A percentile compares a stretch with the other conserved stretches of the same genome.
phyloP scores from a whole-genome alignment of 2,113 vertebrate species.

The Abramis brama region DNA sequence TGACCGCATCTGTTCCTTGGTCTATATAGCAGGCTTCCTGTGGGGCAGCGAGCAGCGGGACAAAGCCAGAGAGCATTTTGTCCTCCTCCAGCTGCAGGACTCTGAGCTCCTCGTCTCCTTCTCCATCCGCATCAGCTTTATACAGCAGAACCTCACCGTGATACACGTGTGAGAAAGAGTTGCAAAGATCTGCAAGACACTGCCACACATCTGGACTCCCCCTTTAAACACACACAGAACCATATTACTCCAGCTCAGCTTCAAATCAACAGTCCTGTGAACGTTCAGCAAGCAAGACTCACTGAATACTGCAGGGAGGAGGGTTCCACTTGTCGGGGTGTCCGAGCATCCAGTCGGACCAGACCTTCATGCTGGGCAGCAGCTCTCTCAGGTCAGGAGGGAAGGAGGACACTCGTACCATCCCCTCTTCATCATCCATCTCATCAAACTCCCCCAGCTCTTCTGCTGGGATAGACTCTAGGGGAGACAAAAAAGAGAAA shows the following conservation, averaged over 20 bases:
- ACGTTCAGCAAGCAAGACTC: constrained; percentile 29
- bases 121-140: constrained; percentile 80
- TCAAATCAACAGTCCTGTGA: neutral
- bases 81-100: constrained; percentile 95
- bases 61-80: constrained; percentile 92
- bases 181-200: constrained; percentile 92
- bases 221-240: constrained; percentile 51
- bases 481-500: constrained; percentile 61
- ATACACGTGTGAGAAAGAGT: constrained; percentile 90
- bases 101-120: constrained; percentile 91
- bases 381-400: constrained; percentile 88
- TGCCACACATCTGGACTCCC: constrained; percentile 88
- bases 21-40: constrained; percentile 98
- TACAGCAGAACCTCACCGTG: constrained; percentile 94
- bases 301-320: constrained; percentile 82
- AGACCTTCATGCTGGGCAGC: constrained; percentile 94
- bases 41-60: constrained; percentile 93
- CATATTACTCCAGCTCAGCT: neutral
- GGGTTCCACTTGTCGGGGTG: constrained; percentile 97
- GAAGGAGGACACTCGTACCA: constrained; percentile 89
- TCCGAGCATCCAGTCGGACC: constrained; percentile 99
- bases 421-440: constrained; percentile 74
- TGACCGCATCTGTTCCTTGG: constrained; percentile 87
- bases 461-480: constrained; percentile 72
- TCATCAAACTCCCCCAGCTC: constrained; percentile 69